Evolutionary conservation across 2,797 vertebrate genomes (phyloP).

Genomic region (Sebastolobus alascanus): DNA sequence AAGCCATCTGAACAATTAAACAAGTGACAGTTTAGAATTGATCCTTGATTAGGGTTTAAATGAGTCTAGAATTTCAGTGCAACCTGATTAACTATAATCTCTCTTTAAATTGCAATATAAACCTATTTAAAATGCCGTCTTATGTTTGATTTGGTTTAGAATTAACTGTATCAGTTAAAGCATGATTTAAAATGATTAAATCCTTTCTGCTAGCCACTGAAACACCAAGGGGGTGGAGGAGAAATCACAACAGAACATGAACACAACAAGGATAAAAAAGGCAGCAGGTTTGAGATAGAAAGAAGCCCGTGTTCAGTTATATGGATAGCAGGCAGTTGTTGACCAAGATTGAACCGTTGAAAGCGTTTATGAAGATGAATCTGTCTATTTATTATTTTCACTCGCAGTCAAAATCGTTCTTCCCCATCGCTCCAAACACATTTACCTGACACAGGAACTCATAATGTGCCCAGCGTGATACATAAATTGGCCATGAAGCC

Average conservation of each 20-base stretch:
- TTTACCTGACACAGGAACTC: conserved; percentile 70
- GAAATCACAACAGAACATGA: conserved; percentile 22
- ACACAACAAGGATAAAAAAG: conserved; percentile 11
- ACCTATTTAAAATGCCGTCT: conserved; percentile 39
- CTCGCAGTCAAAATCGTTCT: conserved; percentile 50
- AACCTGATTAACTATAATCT: conserved; percentile 64
- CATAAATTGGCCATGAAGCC: conserved; percentile 63
- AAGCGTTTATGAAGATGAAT: conserved; percentile 68
- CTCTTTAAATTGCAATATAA: conserved; percentile 64
- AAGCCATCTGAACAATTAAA: conserved; percentile 65
- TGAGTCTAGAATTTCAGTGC: conserved; percentile 53
- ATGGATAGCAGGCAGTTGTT: conserved; percentile 43
- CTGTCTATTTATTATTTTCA: conserved; percentile 63
- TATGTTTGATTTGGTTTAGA: conserved; percentile 49
- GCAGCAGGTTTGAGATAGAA: conserved; percentile 22
- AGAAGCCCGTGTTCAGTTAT: conserved; percentile 30
- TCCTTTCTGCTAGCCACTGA: not conserved
- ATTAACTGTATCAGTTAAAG: conserved; percentile 42
- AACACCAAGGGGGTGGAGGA: not conserved
- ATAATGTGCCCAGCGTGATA: conserved; percentile 65
- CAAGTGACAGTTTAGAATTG: conserved; percentile 64
- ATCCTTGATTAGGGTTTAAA: conserved; percentile 69
- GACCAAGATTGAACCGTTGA: conserved; percentile 60
- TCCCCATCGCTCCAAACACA: conserved; percentile 50
- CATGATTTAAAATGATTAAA: conserved; percentile 44